Conservation (phyloP, 2,888 invertebrate genomes). For the Eupithecia inturbata region DNA sequence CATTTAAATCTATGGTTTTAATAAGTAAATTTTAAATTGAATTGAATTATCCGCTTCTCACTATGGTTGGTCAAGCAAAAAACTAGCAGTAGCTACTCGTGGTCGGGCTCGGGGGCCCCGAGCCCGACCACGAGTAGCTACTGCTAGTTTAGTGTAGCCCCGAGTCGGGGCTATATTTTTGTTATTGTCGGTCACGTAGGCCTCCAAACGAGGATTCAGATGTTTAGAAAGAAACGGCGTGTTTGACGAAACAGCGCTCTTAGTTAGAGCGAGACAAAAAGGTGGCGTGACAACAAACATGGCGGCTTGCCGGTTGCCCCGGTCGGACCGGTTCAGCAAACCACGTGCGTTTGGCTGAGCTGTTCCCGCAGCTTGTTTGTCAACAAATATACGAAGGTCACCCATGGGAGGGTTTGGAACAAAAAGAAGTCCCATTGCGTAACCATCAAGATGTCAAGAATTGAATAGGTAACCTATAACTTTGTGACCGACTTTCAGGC, state of each 20-base stretch:
- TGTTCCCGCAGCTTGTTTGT: constrained; percentile 79
- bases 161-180: constrained; percentile 69
- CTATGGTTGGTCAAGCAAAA: constrained; percentile 44
- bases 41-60: not conserved
- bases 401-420: constrained; percentile 67
- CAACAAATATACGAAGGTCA: constrained; percentile 83
- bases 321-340: constrained; percentile 75
- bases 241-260: constrained; percentile 49
- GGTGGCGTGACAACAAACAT: constrained; percentile 83
- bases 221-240: constrained; percentile 53
- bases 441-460: constrained; percentile 47
- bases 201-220: constrained; percentile 61
- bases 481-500: constrained; percentile 39
- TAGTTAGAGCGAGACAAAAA: constrained; percentile 61
- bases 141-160: too few relatives aligned
- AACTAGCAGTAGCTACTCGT: constrained; percentile 51
- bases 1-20: too few relatives aligned
- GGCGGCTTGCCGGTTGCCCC: constrained; percentile 78
- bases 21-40: too few relatives aligned
- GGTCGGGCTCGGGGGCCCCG: too few relatives aligned
- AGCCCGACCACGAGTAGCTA: too few relatives aligned
- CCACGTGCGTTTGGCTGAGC: constrained; percentile 79
- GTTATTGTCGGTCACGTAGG: constrained; percentile 82
- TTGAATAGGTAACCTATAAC: constrained; percentile 32
- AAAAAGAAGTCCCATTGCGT: constrained; percentile 70